Percentiles rank a stretch among this genome's conserved stretches.
These are phyloP conservation scores for Lates japonicus DNA, from an alignment of 2,797 vertebrate species.

Conservation along the genomic window DNA sequence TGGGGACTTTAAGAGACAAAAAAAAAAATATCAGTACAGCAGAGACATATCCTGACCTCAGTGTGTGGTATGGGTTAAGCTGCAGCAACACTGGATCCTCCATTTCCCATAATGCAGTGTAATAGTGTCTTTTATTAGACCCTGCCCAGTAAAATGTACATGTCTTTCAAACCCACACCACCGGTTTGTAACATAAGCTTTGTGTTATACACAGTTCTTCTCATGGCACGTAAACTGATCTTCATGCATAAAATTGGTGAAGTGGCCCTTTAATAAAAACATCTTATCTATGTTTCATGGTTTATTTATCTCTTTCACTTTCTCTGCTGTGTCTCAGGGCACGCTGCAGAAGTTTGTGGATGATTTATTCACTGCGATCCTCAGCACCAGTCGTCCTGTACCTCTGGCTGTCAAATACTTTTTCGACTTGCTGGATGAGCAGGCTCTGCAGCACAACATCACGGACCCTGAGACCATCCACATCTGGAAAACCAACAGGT, in stretches of 20 bases:
- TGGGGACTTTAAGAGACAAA: no score
- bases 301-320: neutral
- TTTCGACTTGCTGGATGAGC: slow-evolving; percentile 97
- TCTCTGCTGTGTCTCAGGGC: slow-evolving; percentile 83
- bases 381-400: slow-evolving; percentile 95
- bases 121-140: neutral
- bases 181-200: neutral
- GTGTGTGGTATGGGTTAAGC: no score
- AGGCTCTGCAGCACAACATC: slow-evolving; percentile 93
- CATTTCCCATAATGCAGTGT: neutral
- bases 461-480: slow-evolving; percentile 95
- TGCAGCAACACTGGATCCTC: no score
- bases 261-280: neutral
- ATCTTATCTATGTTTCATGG: slow-evolving; percentile 3
- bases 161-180: no score
- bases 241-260: neutral
- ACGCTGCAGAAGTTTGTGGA: slow-evolving; percentile 99
- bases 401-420: slow-evolving; percentile 98
- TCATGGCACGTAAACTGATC: neutral
- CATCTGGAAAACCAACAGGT: slow-evolving; percentile 99
- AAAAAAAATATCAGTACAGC: no score
- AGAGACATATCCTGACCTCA: no score
- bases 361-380: slow-evolving; percentile 96
- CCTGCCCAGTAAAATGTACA: no score
- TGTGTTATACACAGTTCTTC: neutral